Conservation (phyloP, 2,113 vertebrate species). For the Mustela lutreola region DNA sequence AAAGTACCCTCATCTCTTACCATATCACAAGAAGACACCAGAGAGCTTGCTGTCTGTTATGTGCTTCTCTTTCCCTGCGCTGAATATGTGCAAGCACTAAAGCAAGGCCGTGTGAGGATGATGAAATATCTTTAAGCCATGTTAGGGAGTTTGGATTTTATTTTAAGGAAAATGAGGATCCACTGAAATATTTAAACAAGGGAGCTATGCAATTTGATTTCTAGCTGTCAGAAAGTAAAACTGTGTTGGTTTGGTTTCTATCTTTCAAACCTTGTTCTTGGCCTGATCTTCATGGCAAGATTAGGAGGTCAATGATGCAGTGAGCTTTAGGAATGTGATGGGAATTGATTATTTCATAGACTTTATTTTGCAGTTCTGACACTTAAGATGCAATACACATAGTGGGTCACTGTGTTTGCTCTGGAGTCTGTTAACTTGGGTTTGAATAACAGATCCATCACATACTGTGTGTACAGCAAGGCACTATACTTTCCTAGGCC, state of each 20-base stretch:
- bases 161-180: not conserved
- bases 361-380: not conserved
- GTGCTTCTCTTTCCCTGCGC: not conserved
- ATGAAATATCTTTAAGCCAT: not conserved
- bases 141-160: conserved; percentile 7
- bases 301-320: not conserved
- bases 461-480: not conserved
- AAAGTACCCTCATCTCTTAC: no score
- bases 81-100: not conserved
- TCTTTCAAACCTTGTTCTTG: not conserved
- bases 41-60: not conserved
- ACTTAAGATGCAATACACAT: not conserved
- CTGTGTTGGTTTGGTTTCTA: conserved; percentile 22
- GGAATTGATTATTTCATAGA: not conserved
- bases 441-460: not conserved
- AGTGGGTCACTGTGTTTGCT: not conserved
- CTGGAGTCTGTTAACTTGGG: not conserved
- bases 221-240: conserved; percentile 3
- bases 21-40: not conserved
- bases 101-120: not conserved
- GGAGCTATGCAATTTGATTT: not conserved
- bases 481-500: not conserved
- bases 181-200: not conserved
- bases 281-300: not conserved
- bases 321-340: not conserved